Evolutionary conservation across 2,888 invertebrate species (phyloP).

Genomic region (Trachelus iudaicus): DNA sequence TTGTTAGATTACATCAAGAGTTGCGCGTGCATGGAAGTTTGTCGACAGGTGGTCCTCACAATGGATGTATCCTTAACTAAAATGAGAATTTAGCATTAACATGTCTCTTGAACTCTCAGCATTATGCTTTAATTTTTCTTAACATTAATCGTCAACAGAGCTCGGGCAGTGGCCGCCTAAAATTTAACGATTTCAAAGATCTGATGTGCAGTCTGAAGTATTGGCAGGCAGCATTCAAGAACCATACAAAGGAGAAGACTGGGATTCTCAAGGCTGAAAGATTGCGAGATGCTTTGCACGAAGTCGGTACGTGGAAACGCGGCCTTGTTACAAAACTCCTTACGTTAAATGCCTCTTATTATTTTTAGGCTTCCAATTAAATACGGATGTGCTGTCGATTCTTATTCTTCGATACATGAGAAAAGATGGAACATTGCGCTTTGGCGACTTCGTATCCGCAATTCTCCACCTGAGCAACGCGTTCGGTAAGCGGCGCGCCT

Average conservation of each 20-base stretch:
- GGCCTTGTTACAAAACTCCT: neutral
- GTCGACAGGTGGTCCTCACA: constrained; percentile 88
- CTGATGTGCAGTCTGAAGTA: constrained; percentile 90
- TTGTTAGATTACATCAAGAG: constrained; percentile 89
- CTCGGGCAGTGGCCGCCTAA: constrained; percentile 82
- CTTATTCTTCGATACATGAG: constrained; percentile 89
- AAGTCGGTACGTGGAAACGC: constrained; percentile 74
- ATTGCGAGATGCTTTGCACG: constrained; percentile 83
- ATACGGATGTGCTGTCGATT: constrained; percentile 84
- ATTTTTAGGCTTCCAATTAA: constrained; percentile 79
- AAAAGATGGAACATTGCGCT: constrained; percentile 90
- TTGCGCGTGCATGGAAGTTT: constrained; percentile 92
- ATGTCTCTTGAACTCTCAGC: neutral
- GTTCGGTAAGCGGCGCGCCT: constrained; percentile 75
- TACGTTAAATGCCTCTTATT: neutral
- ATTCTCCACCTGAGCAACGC: constrained; percentile 89
- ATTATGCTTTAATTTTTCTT: neutral
- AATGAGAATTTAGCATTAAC: neutral
- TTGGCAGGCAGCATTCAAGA: constrained; percentile 92
- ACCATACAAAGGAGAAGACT: constrained; percentile 90
- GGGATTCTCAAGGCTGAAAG: constrained; percentile 90
- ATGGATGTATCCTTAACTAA: constrained; percentile 81
- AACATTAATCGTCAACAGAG: constrained; percentile 66
- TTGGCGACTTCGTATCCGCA: constrained; percentile 92
- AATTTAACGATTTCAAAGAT: constrained; percentile 88